Evolutionary conservation across 1,140 invertebrate species (phyloP), one percentile per base, ranked within the genome.

Genomic region (Eciton burchellii): DNA sequence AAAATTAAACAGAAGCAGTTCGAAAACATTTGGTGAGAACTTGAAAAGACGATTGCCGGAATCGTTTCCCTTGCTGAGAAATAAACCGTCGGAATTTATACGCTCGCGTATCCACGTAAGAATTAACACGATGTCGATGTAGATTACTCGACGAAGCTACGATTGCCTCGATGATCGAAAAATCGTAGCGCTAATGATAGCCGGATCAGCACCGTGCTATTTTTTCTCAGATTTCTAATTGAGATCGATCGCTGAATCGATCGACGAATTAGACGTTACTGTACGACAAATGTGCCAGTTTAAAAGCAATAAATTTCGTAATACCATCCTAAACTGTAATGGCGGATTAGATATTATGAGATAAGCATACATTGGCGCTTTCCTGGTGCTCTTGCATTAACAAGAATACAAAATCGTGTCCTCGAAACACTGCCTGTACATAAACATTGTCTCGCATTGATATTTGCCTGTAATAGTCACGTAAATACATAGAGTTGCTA

Each of bases 341-440:
- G 35, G 35, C 49, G 9, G 21, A 62, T 47, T 52, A 52, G 3
- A 41, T 59, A 47, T 6, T 35, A 35, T 6, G 35, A 35, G 45
- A 26, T 43, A 29, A 12, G 57, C 57, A 65, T 16, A 2, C 62
- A 19, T 41, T 74, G 29, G 45, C 63, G 63, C 9, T 19, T 73
- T 0, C n/a, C n/a, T n/a, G 47, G 52, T 68, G 82, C 74, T 84
- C 57, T 41, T 45, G 35, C 14, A 49, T 1, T 19, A 6, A 60
- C 65, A 54, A 73, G n/a, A 6, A 73, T 65, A 41, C 57, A 72
- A 59, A 16, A 70, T 45, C 63, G 43, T 29, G 49, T 56, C 66
- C 45, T 14, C 24, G 73, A 60, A 83, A 77, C 84, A 85, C 84
- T 85, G 84, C 84, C 84, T 85, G 73, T 83, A 85, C n/a, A 82